phyloP scores from a whole-genome alignment of 2,888 invertebrate genomes.

The Drosophila mimica region DNA sequence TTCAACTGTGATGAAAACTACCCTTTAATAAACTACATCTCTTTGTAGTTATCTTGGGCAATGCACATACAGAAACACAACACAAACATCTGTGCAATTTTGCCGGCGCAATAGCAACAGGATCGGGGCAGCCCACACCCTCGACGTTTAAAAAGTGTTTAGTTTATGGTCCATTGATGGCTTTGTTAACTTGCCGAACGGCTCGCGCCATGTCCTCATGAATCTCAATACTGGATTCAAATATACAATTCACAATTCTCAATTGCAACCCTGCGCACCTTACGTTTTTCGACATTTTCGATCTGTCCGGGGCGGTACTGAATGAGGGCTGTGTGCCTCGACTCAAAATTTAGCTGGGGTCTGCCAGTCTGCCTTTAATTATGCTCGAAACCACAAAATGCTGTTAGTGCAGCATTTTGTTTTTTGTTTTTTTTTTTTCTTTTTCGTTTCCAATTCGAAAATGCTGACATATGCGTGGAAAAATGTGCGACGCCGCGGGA shows the following conservation, averaged over 20 bases:
- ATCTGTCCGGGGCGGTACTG: constrained; percentile 78
- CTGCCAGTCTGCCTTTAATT: constrained; percentile 79
- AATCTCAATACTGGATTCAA: constrained; percentile 51
- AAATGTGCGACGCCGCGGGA: constrained; percentile 68
- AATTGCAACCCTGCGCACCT: constrained; percentile 72
- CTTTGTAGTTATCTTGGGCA: constrained; percentile 36
- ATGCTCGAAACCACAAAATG: constrained; percentile 82
- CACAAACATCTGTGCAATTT: constrained; percentile 82
- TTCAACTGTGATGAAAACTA: constrained; percentile 83
- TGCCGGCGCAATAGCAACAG: constrained; percentile 26
- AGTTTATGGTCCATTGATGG: constrained; percentile 85
- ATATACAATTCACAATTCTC: constrained; percentile 37
- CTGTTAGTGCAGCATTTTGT: constrained; percentile 78
- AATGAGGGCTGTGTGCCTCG: constrained; percentile 25
- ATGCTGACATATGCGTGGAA: constrained; percentile 84
- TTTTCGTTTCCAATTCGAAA: constrained; percentile 74
- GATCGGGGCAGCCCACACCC: constrained; percentile 40
- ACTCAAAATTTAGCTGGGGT: not conserved
- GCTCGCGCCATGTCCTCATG: constrained; percentile 53
- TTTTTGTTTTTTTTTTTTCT: not conserved
- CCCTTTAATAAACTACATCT: constrained; percentile 81
- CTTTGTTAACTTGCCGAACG: constrained; percentile 83
- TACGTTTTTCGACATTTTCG: constrained; percentile 83
- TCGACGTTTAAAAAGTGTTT: constrained; percentile 82
- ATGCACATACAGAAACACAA: constrained; percentile 24